Evolutionary conservation across 53 echinoderm and acorn worm genomes (phyloP), one percentile per base, ranked within the genome.

Genomic region (Hippasteria phrygiana): DNA sequence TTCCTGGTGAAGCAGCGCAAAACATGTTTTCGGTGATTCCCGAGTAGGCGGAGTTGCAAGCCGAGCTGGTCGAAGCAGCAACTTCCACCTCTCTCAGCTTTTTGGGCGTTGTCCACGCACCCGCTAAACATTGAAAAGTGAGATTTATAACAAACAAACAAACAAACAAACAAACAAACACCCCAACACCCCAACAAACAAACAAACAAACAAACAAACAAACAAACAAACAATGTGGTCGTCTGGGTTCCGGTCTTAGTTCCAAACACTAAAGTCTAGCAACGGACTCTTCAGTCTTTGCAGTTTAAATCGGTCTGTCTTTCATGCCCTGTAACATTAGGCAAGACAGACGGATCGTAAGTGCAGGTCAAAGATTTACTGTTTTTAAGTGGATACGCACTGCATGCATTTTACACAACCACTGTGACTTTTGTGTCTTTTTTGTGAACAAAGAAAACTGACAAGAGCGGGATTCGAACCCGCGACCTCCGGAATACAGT

Each of bases 1-100:
- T 73, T 18, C 73, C 73, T 20, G n/a, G 0, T 0, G 10, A 17
- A 42, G n/a, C 26, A 0, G 73, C 73, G 41, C 73, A 73, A 5
- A 42, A 42, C 73, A 73, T 73, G 73, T 73, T 73, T 22, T 6
- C n/a, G 7, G 73, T 73, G 41, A 73, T 73, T 22, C 4, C 41
- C 1, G 9, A 5, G 9, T 73, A 73, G n/a, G 16, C 41, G 1
- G 5, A 1, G 4, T 73, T 73, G 73, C 73, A 73, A 1, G 1
- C 43, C 18, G 13, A 9, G 1, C 0, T 5, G 4, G n/a, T 4
- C 43, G 20, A 1, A 3, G 22, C 32, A 0, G 14, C 1, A 1
- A 73, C 73, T 43, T 3, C 43, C 41, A 43, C 73, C n/a, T 73
- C 41, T n/a, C 43, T 40, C 26, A 73, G 41, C 43, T 43, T 73